A percentile compares a stretch with the other conserved stretches of the same genome.
These are phyloP conservation scores for Lymantria dispar DNA, from an alignment of 2,888 invertebrate genomes.

Conservation along the genomic window DNA sequence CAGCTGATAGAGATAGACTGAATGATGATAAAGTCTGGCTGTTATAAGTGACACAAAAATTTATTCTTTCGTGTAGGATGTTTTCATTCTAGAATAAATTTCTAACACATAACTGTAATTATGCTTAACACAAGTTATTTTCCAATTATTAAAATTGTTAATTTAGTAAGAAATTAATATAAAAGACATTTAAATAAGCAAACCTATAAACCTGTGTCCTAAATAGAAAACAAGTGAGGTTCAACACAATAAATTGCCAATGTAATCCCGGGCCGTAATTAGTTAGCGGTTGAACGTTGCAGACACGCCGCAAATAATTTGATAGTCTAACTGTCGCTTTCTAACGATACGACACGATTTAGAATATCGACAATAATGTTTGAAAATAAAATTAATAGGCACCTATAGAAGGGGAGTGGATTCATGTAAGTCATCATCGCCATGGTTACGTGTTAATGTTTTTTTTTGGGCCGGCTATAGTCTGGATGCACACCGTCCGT, in stretches of 20 bases:
- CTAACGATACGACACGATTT: constrained; percentile 30
- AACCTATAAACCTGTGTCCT: constrained; percentile 4
- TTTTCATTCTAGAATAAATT: background rate
- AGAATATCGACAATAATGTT: constrained; percentile 1
- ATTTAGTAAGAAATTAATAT: background rate
- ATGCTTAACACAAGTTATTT: background rate
- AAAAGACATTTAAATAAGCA: constrained; percentile 9
- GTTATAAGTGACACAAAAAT: no score
- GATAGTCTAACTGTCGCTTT: constrained; percentile 40
- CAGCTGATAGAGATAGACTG: no score
- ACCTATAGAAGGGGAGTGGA: no score
- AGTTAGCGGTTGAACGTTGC: constrained; percentile 37
- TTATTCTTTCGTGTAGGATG: no score
- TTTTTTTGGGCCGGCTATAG: no score
- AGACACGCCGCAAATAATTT: constrained; percentile 44
- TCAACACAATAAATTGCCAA: constrained; percentile 45
- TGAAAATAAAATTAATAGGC: background rate
- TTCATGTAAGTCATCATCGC: no score
- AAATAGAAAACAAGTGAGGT: constrained; percentile 31
- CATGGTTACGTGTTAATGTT: no score
- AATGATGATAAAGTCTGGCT: no score
- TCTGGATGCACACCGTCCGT: no score
- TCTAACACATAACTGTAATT: background rate
- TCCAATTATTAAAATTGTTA: background rate
- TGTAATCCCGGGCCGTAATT: constrained; percentile 46